Conservation (phyloP, 1,140 invertebrate genomes). For the Rhizoglyphus robini region DNA sequence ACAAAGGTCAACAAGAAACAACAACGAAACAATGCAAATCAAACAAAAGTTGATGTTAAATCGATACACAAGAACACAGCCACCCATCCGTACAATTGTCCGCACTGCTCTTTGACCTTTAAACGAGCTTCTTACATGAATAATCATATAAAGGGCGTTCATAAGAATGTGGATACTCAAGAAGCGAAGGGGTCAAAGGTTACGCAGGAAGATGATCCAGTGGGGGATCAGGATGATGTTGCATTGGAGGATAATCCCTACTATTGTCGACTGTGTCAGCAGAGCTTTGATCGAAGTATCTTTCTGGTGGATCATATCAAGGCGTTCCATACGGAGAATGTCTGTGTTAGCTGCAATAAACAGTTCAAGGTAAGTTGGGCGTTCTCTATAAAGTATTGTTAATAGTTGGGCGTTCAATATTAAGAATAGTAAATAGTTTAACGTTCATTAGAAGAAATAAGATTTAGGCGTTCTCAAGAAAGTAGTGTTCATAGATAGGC, state of each 20-base stretch:
- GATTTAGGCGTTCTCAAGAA: no score
- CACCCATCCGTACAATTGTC: neutral
- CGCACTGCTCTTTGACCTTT: neutral
- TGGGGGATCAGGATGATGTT: neutral
- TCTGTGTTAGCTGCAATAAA: neutral
- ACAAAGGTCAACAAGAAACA: neutral
- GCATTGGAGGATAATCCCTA: neutral
- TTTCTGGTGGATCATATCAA: neutral
- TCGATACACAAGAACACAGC: no score
- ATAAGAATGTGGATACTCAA: neutral
- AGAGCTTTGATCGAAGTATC: neutral
- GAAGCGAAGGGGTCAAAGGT: neutral
- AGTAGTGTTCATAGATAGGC: no score
- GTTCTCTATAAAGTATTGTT: no score
- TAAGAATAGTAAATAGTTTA: no score
- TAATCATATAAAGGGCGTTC: neutral
- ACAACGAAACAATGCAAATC: no score
- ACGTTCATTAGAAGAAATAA: no score
- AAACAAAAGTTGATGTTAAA: no score
- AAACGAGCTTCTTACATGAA: neutral
- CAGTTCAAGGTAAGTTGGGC: no score
- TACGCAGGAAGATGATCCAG: neutral
- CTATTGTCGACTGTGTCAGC: neutral
- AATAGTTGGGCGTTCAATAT: no score
- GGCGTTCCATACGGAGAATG: slow-evolving; percentile 3